Percentiles rank a stretch among this genome's conserved stretches.
These are phyloP conservation scores for Andrena chrysosceles DNA, from an alignment of 2,888 invertebrate genomes.

Conservation along the genomic window DNA sequence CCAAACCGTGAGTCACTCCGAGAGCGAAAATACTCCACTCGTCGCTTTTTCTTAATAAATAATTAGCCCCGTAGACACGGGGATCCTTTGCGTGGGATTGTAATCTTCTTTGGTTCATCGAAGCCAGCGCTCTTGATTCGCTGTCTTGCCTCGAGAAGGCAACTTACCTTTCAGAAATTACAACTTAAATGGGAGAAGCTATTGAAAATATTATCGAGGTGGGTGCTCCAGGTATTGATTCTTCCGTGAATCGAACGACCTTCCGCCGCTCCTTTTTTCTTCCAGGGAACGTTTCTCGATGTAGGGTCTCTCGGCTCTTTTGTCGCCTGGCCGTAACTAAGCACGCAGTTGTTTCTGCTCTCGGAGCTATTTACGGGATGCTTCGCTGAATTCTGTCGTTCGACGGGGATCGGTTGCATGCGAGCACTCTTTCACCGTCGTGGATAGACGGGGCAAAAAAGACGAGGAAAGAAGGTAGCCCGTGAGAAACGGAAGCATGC, in stretches of 20 bases:
- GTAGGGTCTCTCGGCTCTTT: conserved; percentile 16
- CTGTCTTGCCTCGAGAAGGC: too few relatives aligned
- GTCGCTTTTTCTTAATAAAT: not conserved
- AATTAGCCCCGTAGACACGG: not conserved
- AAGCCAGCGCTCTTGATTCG: too few relatives aligned
- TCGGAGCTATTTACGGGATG: conserved; percentile 17
- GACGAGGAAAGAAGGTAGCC: not conserved
- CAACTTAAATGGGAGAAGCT: not conserved
- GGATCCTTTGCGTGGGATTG: not conserved
- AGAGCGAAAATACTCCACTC: not conserved
- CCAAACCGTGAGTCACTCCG: not conserved
- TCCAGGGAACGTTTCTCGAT: conserved; percentile 4
- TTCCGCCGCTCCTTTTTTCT: not conserved
- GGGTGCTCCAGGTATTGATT: not conserved
- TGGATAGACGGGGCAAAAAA: conserved; percentile 17
- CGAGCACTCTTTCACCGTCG: not conserved
- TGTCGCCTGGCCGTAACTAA: not conserved
- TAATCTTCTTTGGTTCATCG: not conserved
- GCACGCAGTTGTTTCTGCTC: conserved; percentile 16
- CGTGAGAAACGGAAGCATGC: conserved; percentile 27
- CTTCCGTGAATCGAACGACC: not conserved
- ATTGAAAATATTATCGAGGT: not conserved
- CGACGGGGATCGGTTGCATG: not conserved
- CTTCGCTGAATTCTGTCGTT: conserved; percentile 20
- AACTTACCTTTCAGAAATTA: not conserved